phyloP scores from a whole-genome alignment of 2,113 vertebrate genomes.

The Archocentrus centrarchus region DNA sequence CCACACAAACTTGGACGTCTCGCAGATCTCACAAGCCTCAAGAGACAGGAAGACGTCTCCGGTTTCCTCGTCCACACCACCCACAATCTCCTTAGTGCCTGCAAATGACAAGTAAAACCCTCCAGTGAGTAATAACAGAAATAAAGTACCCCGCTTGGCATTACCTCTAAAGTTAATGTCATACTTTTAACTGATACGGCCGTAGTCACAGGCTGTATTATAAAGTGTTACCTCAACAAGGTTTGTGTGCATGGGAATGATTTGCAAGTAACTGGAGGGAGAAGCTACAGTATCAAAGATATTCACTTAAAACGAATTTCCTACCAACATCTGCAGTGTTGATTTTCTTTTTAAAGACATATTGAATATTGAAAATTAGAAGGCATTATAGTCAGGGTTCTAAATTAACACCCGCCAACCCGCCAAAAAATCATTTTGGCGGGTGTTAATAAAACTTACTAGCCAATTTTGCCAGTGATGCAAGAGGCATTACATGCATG shows the following conservation, averaged over 20 bases:
- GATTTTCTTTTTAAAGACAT: not conserved
- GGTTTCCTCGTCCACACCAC: constrained; percentile 89
- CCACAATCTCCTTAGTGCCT: constrained; percentile 91
- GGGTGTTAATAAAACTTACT: no score
- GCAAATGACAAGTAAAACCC: not conserved
- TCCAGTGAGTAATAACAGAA: not conserved
- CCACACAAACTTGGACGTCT: constrained; percentile 91
- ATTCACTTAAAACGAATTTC: not conserved
- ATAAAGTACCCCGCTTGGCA: not conserved
- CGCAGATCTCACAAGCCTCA: constrained; percentile 89
- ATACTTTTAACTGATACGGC: not conserved
- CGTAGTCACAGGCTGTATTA: no score
- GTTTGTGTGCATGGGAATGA: not conserved
- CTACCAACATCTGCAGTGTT: not conserved
- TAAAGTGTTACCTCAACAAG: no score
- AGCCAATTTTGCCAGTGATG: no score
- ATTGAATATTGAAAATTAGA: not conserved
- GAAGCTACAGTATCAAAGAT: not conserved
- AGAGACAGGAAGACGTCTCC: constrained; percentile 93
- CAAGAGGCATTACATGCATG: no score
- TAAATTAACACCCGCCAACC: no score
- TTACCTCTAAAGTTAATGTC: not conserved
- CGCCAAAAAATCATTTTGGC: no score
- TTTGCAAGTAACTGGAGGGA: not conserved
- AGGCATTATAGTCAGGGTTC: no score